phyloP scores from a whole-genome alignment of 1,140 invertebrate species.

The Ips typographus region DNA sequence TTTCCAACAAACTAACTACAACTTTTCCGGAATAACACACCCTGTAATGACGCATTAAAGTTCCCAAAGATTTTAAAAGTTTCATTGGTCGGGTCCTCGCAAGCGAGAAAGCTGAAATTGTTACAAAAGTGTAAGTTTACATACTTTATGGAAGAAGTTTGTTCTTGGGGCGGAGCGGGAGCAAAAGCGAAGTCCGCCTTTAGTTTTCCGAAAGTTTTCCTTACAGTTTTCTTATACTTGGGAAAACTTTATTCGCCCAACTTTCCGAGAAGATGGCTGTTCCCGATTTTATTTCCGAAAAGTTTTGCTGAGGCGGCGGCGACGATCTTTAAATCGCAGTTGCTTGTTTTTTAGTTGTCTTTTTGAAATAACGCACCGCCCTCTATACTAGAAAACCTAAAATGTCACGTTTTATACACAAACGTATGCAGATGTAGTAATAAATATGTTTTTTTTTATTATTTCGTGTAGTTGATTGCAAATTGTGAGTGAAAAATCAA shows the following conservation, averaged over 20 bases:
- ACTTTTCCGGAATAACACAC: conserved; percentile 5
- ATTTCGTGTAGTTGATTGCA: too few relatives aligned
- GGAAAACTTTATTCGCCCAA: conserved; percentile 28
- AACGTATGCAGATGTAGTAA: neutral
- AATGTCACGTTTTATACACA: neutral
- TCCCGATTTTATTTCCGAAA: conserved; percentile 28
- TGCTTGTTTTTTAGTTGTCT: conserved; percentile 16
- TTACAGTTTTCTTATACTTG: conserved; percentile 29
- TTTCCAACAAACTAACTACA: too few relatives aligned
- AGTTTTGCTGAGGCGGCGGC: conserved; percentile 21
- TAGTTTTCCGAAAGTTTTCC: conserved; percentile 30
- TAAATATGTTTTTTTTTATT: neutral
- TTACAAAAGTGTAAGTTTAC: conserved; percentile 54
- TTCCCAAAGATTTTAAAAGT: conserved; percentile 27
- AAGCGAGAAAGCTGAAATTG: conserved; percentile 49
- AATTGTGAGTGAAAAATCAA: too few relatives aligned
- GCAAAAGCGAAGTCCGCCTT: conserved; percentile 39
- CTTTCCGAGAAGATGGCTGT: conserved; percentile 29
- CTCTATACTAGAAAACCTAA: neutral
- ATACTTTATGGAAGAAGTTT: conserved; percentile 53
- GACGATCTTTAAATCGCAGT: conserved; percentile 33
- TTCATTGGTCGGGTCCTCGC: conserved; percentile 22
- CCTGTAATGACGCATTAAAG: conserved; percentile 21
- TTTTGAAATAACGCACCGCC: conserved; percentile 5
- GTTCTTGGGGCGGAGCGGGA: conserved; percentile 39